Evolutionary conservation across 2,888 invertebrate species (phyloP).

Genomic region (Eupeodes luniger): DNA sequence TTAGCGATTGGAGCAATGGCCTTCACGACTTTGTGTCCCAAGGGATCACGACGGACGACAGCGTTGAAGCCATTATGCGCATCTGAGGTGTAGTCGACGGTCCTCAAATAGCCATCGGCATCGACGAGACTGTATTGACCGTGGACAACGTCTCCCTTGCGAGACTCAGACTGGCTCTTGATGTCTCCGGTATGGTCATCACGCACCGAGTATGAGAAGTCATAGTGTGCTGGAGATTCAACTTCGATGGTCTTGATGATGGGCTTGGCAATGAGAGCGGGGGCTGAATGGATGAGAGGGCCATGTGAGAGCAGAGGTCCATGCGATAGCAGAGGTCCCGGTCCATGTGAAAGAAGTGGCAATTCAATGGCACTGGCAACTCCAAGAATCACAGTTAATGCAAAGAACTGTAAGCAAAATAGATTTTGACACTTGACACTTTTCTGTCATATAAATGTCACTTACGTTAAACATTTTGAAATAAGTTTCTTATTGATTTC

Average conservation of each 20-base stretch:
- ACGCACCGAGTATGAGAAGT: conserved; percentile 85
- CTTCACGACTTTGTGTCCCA: conserved; percentile 82
- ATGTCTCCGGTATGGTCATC: conserved; percentile 85
- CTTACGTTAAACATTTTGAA: conserved; percentile 69
- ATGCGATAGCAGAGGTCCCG: conserved; percentile 19
- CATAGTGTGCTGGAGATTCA: conserved; percentile 84
- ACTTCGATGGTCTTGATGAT: conserved; percentile 78
- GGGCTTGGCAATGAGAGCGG: conserved; percentile 63
- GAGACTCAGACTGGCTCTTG: conserved; percentile 85
- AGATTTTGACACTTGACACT: neutral
- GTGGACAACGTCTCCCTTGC: conserved; percentile 85
- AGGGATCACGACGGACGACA: conserved; percentile 85
- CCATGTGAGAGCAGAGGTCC: conserved; percentile 53
- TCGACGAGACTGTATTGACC: conserved; percentile 86
- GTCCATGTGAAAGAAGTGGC: conserved; percentile 35
- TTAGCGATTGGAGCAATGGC: conserved; percentile 83
- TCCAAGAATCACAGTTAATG: conserved; percentile 59
- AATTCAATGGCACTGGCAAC: conserved; percentile 73
- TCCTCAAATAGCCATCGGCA: conserved; percentile 85
- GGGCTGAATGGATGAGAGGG: conserved; percentile 52
- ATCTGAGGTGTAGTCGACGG: conserved; percentile 86
- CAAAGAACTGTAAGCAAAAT: conserved; percentile 56
- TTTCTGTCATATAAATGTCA: neutral
- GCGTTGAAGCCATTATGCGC: conserved; percentile 86
- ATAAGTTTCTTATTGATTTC: neutral